Conservation (phyloP, 2,113 vertebrate species). For the Gambusia affinis region DNA sequence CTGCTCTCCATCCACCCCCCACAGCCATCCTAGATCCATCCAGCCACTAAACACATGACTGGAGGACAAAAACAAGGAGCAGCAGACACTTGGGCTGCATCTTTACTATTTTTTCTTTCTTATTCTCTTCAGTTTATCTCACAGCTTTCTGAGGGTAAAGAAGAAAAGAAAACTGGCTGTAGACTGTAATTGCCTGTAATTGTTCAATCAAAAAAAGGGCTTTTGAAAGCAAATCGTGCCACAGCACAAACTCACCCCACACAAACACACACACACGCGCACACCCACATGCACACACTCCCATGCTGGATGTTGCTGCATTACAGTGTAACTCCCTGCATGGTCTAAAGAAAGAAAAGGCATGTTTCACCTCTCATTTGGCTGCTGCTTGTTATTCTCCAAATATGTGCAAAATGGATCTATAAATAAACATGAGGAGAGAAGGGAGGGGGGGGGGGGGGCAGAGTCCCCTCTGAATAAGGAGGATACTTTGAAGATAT, state of each 20-base stretch:
- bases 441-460: conserved; percentile 11
- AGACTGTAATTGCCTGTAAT: conserved; percentile 45
- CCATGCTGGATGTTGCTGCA: conserved; percentile 31
- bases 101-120: conserved; percentile 11
- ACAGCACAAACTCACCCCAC: conserved; percentile 32
- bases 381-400: conserved; percentile 66
- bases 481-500: conserved; percentile 61
- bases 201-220: conserved; percentile 48
- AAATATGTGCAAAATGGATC: conserved; percentile 67
- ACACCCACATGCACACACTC: neutral
- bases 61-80: conserved; percentile 52
- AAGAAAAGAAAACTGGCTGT: conserved; percentile 5
- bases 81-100: conserved; percentile 27
- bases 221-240: conserved; percentile 48
- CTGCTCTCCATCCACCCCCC: conserved; percentile 61
- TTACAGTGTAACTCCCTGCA: conserved; percentile 54
- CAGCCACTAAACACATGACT: conserved; percentile 39
- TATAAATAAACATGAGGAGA: conserved; percentile 79
- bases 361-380: conserved; percentile 73
- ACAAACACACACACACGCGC: conserved; percentile 7
- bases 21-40: conserved; percentile 24
- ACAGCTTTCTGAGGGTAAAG: conserved; percentile 3
- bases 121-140: conserved; percentile 24
- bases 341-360: conserved; percentile 49
- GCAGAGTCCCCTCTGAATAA: conserved; percentile 62